Evolutionary conservation across 2,797 vertebrate species (phyloP).

Genomic region (Eidolon dupreanum): DNA sequence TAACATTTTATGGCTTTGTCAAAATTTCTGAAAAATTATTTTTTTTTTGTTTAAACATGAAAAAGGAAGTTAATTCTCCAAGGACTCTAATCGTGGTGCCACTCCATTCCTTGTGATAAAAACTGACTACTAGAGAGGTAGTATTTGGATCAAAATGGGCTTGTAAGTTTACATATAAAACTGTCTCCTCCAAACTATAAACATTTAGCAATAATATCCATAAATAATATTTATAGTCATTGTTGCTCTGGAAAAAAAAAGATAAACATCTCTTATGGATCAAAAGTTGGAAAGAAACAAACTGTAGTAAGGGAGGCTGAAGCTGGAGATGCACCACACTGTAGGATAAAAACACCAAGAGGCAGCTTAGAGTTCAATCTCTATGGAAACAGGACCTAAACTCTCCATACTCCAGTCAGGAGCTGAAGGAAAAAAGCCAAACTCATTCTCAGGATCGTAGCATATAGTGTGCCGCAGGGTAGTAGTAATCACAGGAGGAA

Average conservation of each 20-base stretch:
- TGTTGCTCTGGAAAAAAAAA: background rate
- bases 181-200: background rate
- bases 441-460: background rate
- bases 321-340: background rate
- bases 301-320: background rate
- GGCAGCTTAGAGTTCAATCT: background rate
- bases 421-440: background rate
- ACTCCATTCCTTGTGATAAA: background rate
- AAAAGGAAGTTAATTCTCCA: background rate
- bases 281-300: background rate
- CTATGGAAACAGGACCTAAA: background rate
- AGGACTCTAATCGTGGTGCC: background rate
- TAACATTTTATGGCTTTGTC: background rate
- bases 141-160: background rate
- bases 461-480: background rate
- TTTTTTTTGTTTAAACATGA: background rate
- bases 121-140: background rate
- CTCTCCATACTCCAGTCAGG: background rate
- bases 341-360: background rate
- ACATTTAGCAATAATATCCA: background rate
- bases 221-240: background rate
- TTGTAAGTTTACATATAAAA: background rate
- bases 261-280: background rate
- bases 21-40: background rate
- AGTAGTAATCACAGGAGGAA: background rate